These are phyloP conservation scores for Sabatieria punctata DNA, from an alignment of 2,888 invertebrate genomes.

Conservation along the genomic window DNA sequence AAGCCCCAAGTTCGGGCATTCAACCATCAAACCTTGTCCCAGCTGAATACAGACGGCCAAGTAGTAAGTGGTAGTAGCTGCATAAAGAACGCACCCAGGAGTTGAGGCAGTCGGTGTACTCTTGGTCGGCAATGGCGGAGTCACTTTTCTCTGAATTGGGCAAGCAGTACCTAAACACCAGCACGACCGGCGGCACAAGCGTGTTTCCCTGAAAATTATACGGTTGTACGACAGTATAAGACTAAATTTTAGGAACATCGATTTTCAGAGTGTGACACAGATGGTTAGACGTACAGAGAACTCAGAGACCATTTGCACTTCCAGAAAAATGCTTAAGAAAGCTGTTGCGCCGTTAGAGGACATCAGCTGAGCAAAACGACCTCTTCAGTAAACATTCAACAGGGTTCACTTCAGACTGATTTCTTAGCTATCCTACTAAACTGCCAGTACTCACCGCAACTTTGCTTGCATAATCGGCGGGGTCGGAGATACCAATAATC, in stretches of 20 bases:
- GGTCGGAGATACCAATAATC: conserved; percentile 19
- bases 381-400: no score
- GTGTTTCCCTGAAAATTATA: conserved; percentile 11
- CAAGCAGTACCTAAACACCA: conserved; percentile 18
- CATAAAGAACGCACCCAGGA: conserved; percentile 15
- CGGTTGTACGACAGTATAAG: no score
- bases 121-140: conserved; percentile 1
- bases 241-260: no score
- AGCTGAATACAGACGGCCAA: conserved; percentile 15
- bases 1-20: conserved; percentile 19
- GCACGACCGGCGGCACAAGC: conserved; percentile 19
- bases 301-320: no score
- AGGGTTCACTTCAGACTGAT: no score
- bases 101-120: conserved; percentile 21
- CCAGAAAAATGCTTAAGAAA: no score
- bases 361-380: no score
- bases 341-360: no score
- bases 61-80: not conserved
- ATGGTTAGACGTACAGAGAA: no score
- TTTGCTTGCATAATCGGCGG: conserved; percentile 16
- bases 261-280: no score
- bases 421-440: not conserved
- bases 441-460: conserved; percentile 6
- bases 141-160: not conserved
- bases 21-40: conserved; percentile 19